Evolutionary conservation across 2,113 vertebrate species (phyloP).

Genomic region (Bucco capensis): DNA sequence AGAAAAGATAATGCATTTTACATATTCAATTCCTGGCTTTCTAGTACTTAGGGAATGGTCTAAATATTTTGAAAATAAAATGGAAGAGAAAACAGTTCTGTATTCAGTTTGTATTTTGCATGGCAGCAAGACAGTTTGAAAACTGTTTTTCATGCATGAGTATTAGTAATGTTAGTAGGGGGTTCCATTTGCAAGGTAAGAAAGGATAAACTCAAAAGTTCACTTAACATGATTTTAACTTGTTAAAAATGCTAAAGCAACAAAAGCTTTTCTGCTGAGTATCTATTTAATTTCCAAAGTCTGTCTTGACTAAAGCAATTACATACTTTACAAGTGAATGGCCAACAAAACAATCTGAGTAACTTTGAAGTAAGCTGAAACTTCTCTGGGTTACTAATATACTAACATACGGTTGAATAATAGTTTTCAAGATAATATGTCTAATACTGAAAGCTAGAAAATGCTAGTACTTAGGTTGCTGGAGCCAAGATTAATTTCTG

Average conservation of each 20-base stretch:
- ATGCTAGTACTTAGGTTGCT: neutral
- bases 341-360: neutral
- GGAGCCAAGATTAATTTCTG: neutral
- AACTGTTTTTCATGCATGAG: neutral
- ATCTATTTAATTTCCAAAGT: neutral
- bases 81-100: neutral
- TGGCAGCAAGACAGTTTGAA: neutral
- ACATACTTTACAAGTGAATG: neutral
- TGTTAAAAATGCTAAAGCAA: neutral
- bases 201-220: neutral
- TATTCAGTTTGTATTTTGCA: neutral
- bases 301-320: neutral
- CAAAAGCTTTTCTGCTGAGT: neutral
- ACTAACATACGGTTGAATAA: neutral
- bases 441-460: neutral
- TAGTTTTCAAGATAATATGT: neutral
- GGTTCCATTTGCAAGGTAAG: neutral
- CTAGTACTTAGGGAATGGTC: neutral
- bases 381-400: neutral
- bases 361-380: neutral
- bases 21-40: neutral
- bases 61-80: neutral
- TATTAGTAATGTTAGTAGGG: neutral
- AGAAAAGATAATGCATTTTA: neutral
- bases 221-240: neutral